Percentiles rank a stretch among this genome's conserved stretches.
Evolutionary conservation across 2,888 invertebrate species (phyloP).

Genomic region (Ditula angustiorana): DNA sequence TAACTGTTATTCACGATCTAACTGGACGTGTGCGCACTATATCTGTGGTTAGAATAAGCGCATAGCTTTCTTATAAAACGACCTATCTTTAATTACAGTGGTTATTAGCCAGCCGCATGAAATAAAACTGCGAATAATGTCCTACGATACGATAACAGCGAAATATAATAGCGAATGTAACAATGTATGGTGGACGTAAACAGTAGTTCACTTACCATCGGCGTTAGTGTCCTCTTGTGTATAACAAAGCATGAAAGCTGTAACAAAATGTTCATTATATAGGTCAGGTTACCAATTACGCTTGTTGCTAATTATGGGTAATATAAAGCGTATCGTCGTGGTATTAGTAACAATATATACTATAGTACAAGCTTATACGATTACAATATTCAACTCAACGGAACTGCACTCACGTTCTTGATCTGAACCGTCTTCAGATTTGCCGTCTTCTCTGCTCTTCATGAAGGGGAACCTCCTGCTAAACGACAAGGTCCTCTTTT

Average conservation of each 20-base stretch:
- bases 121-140: constrained; percentile 69
- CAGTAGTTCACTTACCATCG: constrained; percentile 90
- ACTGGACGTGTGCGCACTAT: constrained; percentile 26
- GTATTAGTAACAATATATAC: constrained; percentile 22
- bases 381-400: background rate
- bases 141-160: constrained; percentile 73
- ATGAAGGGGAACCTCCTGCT: constrained; percentile 99
- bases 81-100: constrained; percentile 63
- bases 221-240: constrained; percentile 96
- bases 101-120: constrained; percentile 77
- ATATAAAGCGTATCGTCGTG: constrained; percentile 8
- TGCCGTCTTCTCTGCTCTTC: constrained; percentile 99
- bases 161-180: constrained; percentile 63
- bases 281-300: constrained; percentile 19
- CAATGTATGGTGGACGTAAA: constrained; percentile 45
- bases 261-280: constrained; percentile 82
- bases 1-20: constrained; percentile 35
- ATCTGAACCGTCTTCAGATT: constrained; percentile 98
- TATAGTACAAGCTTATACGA: constrained; percentile 11
- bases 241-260: constrained; percentile 98
- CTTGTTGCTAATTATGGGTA: background rate
- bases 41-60: constrained; percentile 72
- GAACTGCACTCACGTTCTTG: constrained; percentile 95
- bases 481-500: constrained; percentile 99
- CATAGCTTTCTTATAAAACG: constrained; percentile 66